Conservation (phyloP, 2,888 invertebrate species). For the Omphaloscelis lunosa region DNA sequence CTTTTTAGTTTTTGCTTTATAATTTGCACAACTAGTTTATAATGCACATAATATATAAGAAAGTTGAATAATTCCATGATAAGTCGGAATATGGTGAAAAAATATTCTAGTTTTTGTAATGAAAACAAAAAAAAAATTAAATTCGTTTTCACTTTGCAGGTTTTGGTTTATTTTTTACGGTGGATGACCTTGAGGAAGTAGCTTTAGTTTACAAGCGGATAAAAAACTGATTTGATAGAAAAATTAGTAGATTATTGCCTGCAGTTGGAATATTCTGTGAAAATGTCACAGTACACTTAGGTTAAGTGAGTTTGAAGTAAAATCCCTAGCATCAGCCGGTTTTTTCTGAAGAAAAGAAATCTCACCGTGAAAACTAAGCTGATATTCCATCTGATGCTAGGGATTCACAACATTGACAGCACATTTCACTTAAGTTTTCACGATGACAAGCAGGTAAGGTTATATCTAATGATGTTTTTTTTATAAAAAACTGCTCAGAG, state of each 20-base stretch:
- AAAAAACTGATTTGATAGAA: neutral
- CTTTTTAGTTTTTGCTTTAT: constrained; percentile 59
- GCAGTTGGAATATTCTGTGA: neutral
- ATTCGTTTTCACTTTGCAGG: constrained; percentile 14
- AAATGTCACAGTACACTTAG: neutral
- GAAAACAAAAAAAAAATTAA: neutral
- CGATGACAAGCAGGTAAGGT: neutral
- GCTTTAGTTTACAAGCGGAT: neutral
- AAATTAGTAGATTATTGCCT: neutral
- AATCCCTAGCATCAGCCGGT: too few species aligned
- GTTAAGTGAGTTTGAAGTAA: neutral
- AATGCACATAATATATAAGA: constrained; percentile 47
- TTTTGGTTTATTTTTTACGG: neutral
- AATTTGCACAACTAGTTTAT: constrained; percentile 58
- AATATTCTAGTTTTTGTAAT: neutral
- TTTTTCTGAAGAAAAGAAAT: too few species aligned
- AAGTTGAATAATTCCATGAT: constrained; percentile 63
- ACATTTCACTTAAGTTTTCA: neutral
- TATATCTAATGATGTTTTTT: neutral
- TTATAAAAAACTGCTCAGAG: neutral
- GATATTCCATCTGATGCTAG: too few species aligned
- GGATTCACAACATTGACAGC: too few species aligned
- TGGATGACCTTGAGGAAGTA: neutral
- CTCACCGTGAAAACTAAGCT: neutral
- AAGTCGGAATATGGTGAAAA: constrained; percentile 37